Evolutionary conservation across 2,888 invertebrate species (phyloP), one percentile per base, ranked within the genome.

Genomic region (Brachypalpus laphriformis): DNA sequence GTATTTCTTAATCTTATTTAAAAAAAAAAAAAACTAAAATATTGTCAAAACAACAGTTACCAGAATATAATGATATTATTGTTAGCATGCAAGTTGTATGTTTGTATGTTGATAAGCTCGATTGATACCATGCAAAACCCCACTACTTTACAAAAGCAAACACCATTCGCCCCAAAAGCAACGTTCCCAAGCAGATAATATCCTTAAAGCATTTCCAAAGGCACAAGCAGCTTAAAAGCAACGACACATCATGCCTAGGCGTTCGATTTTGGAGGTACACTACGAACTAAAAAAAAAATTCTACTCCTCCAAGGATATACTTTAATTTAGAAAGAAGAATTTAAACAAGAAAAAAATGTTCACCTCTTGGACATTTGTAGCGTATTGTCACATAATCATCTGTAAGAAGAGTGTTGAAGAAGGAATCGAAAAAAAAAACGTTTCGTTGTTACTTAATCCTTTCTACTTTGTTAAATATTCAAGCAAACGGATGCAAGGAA

Each of bases 351-450:
- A 37, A 47, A 68, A 88, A 87, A 88, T 88, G 89, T 90, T 92
- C 92, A 97, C 97, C 97, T 97, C 96, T 95, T 92, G 95, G 95
- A 92, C 95, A 96, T 94, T 96, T 97, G 95, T 97, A 97, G 93
- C 96, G 96, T 92, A 97, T 95, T 90, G 96, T 97, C 93, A 97
- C 95, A 95, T 95, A 97, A 94, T 97, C 97, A 94, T 97, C 97
- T 97, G 96, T 91, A 95, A 96, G 93, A 93, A 92, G 92, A 93
- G 91, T 54, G 70, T 82, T 45, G 59, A 49, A 25, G 25, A 51
- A 47, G 11, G 47, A 54, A 49, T 45, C 42, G 76, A 71, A 47
- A 63, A 47, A 54, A 47, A 80, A 66, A 61, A 82, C 14, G 8
- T 72, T 63, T 57, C 37, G 14, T 57, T 74, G 70, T 70, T 47